A percentile compares a stretch with the other conserved stretches of the same genome.
These are phyloP conservation scores for Drosophila rufa DNA, from an alignment of 1,140 invertebrate species.

Conservation along the genomic window DNA sequence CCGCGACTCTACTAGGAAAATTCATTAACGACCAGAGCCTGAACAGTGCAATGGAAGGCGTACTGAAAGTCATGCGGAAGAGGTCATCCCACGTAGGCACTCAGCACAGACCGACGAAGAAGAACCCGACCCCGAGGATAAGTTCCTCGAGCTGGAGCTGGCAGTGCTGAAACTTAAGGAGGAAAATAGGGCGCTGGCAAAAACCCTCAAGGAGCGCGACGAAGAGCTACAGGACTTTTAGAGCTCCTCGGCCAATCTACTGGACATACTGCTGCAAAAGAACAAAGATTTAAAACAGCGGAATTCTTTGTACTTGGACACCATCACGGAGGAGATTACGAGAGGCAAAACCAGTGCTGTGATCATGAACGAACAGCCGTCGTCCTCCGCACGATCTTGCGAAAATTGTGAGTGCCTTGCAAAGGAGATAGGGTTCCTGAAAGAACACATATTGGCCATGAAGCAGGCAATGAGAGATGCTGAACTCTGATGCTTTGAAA, in stretches of 20 bases:
- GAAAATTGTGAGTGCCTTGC: slow-evolving; percentile 24
- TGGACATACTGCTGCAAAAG: slow-evolving; percentile 29
- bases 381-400: slow-evolving; percentile 1
- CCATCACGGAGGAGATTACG: background rate
- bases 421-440: slow-evolving; percentile 16
- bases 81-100: too few species aligned
- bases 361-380: too few species aligned
- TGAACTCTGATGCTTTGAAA: background rate
- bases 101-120: background rate
- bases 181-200: slow-evolving; percentile 55
- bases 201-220: slow-evolving; percentile 33
- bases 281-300: slow-evolving; percentile 45
- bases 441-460: slow-evolving; percentile 17
- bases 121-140: slow-evolving; percentile 50
- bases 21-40: slow-evolving; percentile 41
- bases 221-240: slow-evolving; percentile 35
- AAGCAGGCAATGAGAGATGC: background rate
- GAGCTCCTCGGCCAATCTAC: slow-evolving; percentile 25
- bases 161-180: slow-evolving; percentile 69
- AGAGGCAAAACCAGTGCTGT: too few species aligned
- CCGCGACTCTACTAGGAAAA: slow-evolving; percentile 1
- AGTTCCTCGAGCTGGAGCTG: slow-evolving; percentile 71
- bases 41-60: slow-evolving; percentile 51
- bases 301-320: slow-evolving; percentile 29
- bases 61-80: slow-evolving; percentile 32